Evolutionary conservation across 2,888 invertebrate genomes (phyloP).

Genomic region (Uloborus plumipes): DNA sequence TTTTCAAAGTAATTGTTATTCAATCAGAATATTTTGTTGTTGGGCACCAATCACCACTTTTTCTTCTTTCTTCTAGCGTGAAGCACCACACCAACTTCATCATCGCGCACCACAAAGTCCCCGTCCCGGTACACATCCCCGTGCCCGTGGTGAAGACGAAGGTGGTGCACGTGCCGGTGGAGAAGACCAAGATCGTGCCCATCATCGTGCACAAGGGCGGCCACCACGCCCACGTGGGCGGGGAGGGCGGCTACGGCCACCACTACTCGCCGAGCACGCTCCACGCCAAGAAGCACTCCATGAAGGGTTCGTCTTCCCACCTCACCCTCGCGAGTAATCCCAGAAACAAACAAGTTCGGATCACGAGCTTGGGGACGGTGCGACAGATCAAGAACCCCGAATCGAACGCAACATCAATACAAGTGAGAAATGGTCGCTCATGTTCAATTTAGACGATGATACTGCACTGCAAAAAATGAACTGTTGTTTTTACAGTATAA

Average conservation of each 20-base stretch:
- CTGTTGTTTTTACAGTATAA: no score
- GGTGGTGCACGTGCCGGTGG: slow-evolving; percentile 56
- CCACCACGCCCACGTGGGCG: slow-evolving; percentile 16
- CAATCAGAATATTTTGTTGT: not conserved
- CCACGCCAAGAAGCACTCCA: slow-evolving; percentile 9
- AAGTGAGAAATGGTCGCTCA: not conserved
- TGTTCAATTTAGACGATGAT: no score
- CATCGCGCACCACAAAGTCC: slow-evolving; percentile 58
- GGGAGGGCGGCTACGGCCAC: not conserved
- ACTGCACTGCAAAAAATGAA: no score
- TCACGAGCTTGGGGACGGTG: slow-evolving; percentile 45
- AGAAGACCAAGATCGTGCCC: slow-evolving; percentile 55
- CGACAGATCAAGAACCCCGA: slow-evolving; percentile 16
- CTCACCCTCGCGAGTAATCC: slow-evolving; percentile 11
- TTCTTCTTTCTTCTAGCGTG: slow-evolving; percentile 23
- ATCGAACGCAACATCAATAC: not conserved
- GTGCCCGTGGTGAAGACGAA: slow-evolving; percentile 55
- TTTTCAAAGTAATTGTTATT: not conserved
- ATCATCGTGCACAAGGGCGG: slow-evolving; percentile 50
- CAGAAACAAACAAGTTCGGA: slow-evolving; percentile 16
- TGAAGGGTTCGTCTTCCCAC: not conserved
- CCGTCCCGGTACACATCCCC: slow-evolving; percentile 39
- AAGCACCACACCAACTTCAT: slow-evolving; percentile 63
- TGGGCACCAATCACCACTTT: not conserved
- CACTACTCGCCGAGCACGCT: not conserved